Conservation (phyloP, 2,888 invertebrate species). For the Carpatolechia fugitivella region DNA sequence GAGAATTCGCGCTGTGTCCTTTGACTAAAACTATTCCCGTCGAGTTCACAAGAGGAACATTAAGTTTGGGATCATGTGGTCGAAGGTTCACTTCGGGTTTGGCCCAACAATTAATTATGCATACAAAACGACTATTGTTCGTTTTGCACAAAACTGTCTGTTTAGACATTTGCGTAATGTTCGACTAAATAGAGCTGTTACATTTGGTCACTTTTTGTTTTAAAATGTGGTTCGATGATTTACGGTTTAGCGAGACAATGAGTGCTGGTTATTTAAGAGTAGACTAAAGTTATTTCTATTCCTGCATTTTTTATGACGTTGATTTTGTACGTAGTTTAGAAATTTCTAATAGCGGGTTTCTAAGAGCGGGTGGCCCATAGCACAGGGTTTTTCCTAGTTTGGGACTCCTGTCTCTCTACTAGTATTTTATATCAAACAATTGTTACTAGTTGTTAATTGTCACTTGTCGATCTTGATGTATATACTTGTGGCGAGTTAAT, state of each 20-base stretch:
- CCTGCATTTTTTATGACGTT: too few relatives aligned
- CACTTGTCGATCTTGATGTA: too few relatives aligned
- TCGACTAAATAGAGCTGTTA: conserved; percentile 51
- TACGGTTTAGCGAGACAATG: neutral
- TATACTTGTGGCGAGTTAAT: too few relatives aligned
- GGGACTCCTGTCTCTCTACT: too few relatives aligned
- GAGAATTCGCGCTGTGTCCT: too few relatives aligned
- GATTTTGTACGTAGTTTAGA: too few relatives aligned
- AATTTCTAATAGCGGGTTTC: too few relatives aligned
- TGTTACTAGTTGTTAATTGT: too few relatives aligned
- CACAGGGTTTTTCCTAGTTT: too few relatives aligned
- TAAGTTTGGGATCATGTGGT: conserved; percentile 55
- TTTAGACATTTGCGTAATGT: conserved; percentile 76
- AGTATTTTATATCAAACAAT: too few relatives aligned
- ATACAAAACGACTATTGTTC: conserved; percentile 70
- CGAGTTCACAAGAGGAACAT: conserved; percentile 68
- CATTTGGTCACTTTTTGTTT: conserved; percentile 22
- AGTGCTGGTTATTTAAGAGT: neutral
- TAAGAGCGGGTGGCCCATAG: too few relatives aligned
- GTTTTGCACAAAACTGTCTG: conserved; percentile 56
- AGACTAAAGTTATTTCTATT: neutral
- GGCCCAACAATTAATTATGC: conserved; percentile 67
- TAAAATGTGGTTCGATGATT: neutral
- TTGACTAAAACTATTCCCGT: conserved; percentile 35
- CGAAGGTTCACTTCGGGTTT: conserved; percentile 54